Conservation (phyloP, 2,797 vertebrate species). For the Melopsittacus undulatus region DNA sequence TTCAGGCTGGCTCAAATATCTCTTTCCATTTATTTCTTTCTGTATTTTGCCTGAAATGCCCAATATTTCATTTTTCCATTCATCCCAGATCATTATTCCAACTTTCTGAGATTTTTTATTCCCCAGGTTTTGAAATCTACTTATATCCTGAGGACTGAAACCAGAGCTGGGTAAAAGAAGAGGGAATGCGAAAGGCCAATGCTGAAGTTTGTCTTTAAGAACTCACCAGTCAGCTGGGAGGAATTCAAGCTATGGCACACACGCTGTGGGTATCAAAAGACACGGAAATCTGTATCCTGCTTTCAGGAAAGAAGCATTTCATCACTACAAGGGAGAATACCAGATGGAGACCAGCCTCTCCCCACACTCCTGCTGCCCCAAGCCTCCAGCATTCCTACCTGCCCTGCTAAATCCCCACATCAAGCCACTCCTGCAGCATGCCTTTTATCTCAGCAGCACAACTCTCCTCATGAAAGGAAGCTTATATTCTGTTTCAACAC, state of each 20-base stretch:
- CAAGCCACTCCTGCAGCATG: background rate
- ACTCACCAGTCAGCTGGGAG: background rate
- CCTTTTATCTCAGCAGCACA: background rate
- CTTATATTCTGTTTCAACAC: background rate
- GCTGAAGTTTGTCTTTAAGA: background rate
- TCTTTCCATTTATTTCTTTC: background rate
- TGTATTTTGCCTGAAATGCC: background rate
- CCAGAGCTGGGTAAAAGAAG: background rate
- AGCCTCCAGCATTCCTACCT: constrained; percentile 23
- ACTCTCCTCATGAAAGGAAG: background rate
- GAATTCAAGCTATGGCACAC: background rate
- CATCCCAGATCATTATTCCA: background rate
- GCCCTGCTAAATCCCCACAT: background rate
- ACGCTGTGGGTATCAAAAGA: background rate
- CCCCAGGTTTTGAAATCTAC: background rate
- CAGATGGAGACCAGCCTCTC: background rate
- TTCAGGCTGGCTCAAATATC: background rate
- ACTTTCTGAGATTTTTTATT: background rate
- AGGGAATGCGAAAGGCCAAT: background rate
- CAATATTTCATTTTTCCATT: background rate
- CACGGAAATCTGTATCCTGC: background rate
- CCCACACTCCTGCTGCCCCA: fast-evolving
- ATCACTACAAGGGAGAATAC: background rate
- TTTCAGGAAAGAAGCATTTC: constrained; percentile 3
- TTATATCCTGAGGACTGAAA: background rate